These are phyloP conservation scores for Sinelater perroti DNA, from an alignment of 2,888 invertebrate genomes.

Conservation along the genomic window DNA sequence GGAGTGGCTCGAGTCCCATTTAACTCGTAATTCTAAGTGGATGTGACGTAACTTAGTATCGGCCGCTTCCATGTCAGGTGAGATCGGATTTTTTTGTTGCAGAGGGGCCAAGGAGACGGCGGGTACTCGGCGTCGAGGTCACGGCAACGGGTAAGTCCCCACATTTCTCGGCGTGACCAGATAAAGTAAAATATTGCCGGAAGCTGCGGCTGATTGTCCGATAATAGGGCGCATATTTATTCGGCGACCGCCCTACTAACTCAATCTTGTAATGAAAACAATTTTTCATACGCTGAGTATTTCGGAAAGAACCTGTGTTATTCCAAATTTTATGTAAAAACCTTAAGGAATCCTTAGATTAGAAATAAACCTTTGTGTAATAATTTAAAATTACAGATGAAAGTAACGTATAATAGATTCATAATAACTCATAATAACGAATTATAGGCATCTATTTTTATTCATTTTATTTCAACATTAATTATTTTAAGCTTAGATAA, in stretches of 20 bases:
- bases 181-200: conserved; percentile 16
- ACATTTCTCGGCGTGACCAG: conserved; percentile 14
- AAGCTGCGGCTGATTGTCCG: conserved; percentile 8
- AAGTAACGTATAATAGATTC: no score
- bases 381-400: no score
- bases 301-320: no score
- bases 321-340: no score
- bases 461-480: no score
- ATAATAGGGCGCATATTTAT: conserved; percentile 15
- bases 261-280: conserved; percentile 13
- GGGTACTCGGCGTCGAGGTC: conserved; percentile 60
- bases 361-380: no score
- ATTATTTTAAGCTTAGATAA: no score
- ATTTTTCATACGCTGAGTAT: no score
- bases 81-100: conserved; percentile 50
- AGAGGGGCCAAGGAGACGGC: conserved; percentile 64
- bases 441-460: no score
- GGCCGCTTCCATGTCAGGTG: conserved; percentile 1
- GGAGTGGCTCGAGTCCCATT: conserved; percentile 30
- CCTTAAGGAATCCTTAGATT: no score
- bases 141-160: conserved; percentile 66
- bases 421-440: no score
- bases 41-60: conserved; percentile 10
- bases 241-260: conserved; percentile 4
- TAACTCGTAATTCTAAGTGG: conserved; percentile 25